Evolutionary conservation across 2,797 vertebrate species (phyloP).

Genomic region (Cuniculus paca): DNA sequence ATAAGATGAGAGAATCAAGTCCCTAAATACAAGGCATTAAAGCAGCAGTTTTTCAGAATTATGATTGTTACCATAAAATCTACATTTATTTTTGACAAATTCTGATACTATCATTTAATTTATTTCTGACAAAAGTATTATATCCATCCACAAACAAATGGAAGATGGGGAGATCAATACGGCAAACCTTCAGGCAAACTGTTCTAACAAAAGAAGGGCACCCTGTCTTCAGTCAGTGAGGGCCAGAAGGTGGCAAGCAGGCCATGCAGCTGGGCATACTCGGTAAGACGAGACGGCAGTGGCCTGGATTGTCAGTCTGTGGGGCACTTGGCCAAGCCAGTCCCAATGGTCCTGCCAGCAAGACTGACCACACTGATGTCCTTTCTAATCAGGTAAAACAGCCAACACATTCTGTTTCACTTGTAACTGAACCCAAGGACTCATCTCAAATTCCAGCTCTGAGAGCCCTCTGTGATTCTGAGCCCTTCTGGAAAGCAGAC

Average conservation of each 20-base stretch:
- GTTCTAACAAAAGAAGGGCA: not conserved
- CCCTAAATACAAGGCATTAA: not conserved
- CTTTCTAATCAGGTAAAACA: constrained; percentile 74
- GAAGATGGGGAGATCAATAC: not conserved
- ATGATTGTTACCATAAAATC: not conserved
- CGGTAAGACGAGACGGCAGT: not conserved
- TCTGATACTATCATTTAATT: not conserved
- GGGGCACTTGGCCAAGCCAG: not conserved
- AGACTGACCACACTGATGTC: constrained; percentile 18
- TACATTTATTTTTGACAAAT: not conserved
- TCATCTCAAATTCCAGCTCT: constrained; percentile 44
- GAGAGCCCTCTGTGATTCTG: not conserved
- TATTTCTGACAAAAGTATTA: constrained; percentile 34
- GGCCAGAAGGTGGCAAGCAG: not conserved
- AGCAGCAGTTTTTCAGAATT: constrained; percentile 35
- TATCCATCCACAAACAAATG: not conserved
- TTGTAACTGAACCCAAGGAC: constrained; percentile 77
- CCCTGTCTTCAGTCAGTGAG: not conserved
- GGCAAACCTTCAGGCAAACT: not conserved
- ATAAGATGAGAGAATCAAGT: not conserved
- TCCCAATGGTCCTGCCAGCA: constrained; percentile 4
- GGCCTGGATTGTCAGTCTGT: not conserved
- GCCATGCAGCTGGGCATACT: not conserved
- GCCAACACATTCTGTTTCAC: constrained; percentile 61
- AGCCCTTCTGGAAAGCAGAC: constrained; percentile 67